Evolutionary conservation across 2,797 vertebrate genomes (phyloP), one percentile per base, ranked within the genome.

Genomic region (Benthosema pterotum): DNA sequence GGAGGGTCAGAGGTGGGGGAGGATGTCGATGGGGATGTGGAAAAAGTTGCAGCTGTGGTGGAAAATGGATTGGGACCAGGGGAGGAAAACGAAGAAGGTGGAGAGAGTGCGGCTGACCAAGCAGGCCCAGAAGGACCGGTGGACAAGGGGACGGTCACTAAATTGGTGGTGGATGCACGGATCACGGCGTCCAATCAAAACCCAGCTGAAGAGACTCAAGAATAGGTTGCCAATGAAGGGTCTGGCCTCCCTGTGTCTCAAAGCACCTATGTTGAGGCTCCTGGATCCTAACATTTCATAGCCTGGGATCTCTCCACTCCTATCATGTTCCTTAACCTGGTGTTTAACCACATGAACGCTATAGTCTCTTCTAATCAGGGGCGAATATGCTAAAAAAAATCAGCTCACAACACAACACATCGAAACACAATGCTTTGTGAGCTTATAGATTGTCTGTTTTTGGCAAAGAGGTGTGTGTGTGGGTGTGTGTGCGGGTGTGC

Each of bases 31-130:
- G 19, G 63, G 49, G 69, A 15, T 3, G 46, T 2, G 12, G 72
- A 51, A 0, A 71, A 65, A 18, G 82, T 48, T 4, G 60, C 67
- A 7, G 70, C 53, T 1, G 77, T 58, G 28, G 56, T 80, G 63
- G 57, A 87, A 68, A 90, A 90, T 7, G 84, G 87, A 19, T 53
- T 88, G 1, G 80, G 81, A 57, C 79, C 60, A 0, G 75, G 88
- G 0, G 77, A 83, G 18, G 83, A 83, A 64, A 65, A 60, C 56
- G 64, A 74, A 8, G 59, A 75, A 50, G 66, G 47, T 0, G 50
- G 64, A n/a, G 70, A 68, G 17, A 9, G 11, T 3, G n/a, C 11
- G 0, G 47, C 72, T 56, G 60, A 63, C n/a, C 51, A 53, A 62
- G 12, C 42, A 63, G 57, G 75, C 60, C 57, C 32, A 13, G 83